A percentile compares a stretch with the other conserved stretches of the same genome.
Conservation (phyloP, 1,140 invertebrate species). For the Apis florea region DNA sequence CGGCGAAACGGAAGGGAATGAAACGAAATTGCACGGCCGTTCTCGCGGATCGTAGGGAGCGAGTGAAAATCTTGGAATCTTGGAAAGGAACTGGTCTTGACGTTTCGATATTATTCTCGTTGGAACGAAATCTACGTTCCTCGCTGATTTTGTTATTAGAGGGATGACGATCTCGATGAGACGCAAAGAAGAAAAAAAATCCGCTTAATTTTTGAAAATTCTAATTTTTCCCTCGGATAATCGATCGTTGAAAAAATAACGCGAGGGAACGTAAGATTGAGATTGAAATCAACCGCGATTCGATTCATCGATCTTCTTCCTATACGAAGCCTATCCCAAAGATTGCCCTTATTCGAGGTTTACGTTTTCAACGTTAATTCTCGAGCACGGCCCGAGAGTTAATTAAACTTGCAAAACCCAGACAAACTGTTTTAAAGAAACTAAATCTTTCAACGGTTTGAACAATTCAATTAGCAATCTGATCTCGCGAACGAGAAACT, state of each 20-base stretch:
- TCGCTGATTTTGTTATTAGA: no score
- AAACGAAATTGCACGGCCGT: no score
- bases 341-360: not conserved
- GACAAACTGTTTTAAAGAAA: not conserved
- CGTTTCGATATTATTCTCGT: no score
- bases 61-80: not conserved
- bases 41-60: no score
- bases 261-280: not conserved
- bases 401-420: not conserved
- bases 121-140: no score
- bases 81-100: not conserved
- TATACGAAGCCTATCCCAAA: rapidly evolving
- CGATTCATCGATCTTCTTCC: not conserved
- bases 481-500: constrained; percentile 4
- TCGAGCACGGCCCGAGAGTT: not conserved
- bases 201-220: not conserved
- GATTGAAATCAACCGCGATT: not conserved
- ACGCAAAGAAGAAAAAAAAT: no score
- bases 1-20: not conserved
- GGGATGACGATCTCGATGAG: no score
- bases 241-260: no score
- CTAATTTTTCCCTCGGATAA: not conserved
- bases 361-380: not conserved
- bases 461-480: not conserved
- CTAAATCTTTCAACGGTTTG: not conserved